Evolutionary conservation across 2,888 invertebrate species (phyloP).

Genomic region (Lycophotia porphyrea): DNA sequence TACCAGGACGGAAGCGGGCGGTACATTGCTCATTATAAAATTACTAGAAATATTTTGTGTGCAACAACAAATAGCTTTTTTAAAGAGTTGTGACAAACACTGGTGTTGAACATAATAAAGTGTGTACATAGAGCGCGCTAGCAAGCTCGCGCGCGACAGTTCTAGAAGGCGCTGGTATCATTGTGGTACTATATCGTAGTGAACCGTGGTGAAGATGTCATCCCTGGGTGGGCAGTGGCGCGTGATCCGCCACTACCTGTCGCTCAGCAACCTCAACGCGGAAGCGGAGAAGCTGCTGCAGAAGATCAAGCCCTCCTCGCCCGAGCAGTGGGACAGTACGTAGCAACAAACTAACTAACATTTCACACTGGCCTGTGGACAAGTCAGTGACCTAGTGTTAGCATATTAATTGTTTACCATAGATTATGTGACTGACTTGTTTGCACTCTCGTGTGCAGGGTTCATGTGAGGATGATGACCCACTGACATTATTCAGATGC

Average conservation of each 20-base stretch:
- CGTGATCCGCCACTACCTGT: constrained; percentile 84
- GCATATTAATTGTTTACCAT: not conserved
- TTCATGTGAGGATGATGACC: not conserved
- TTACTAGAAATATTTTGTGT: constrained; percentile 8
- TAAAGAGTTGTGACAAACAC: constrained; percentile 11
- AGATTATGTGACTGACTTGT: not conserved
- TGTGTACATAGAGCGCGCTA: not conserved
- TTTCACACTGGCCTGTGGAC: not conserved
- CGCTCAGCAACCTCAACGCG: constrained; percentile 79
- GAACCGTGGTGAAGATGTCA: constrained; percentile 73
- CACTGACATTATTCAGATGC: not conserved
- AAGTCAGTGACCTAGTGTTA: not conserved
- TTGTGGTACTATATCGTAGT: not conserved
- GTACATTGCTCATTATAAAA: not conserved
- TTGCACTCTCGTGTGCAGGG: not conserved
- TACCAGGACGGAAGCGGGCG: not conserved
- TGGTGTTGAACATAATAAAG: constrained; percentile 16
- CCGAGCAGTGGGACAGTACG: constrained; percentile 87
- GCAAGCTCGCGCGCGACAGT: constrained; percentile 32
- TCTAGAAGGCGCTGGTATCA: constrained; percentile 42
- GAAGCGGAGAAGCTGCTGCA: constrained; percentile 85
- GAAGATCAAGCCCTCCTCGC: constrained; percentile 79
- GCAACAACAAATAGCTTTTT: constrained; percentile 7
- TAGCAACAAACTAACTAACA: constrained; percentile 42
- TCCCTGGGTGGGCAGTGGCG: constrained; percentile 87